Percentiles rank a stretch among this genome's conserved stretches.
These are phyloP conservation scores for Xyrauchen texanus DNA, from an alignment of 2,113 vertebrate genomes.

Conservation along the genomic window DNA sequence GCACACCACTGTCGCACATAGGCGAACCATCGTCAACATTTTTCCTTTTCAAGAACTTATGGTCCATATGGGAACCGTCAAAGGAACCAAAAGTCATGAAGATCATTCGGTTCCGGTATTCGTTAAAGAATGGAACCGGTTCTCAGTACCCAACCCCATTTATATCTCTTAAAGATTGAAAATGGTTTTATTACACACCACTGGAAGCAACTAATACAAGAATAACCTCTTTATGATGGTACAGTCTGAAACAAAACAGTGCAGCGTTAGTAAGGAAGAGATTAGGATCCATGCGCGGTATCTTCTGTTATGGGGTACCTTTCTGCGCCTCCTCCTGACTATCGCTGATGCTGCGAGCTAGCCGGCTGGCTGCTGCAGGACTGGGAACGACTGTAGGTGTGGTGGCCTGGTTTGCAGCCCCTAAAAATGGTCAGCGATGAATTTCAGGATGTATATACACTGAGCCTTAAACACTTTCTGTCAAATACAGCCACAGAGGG, in stretches of 20 bases:
- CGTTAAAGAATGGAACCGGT: too few relatives aligned
- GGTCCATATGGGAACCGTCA: too few relatives aligned
- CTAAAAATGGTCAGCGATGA: constrained; percentile 82
- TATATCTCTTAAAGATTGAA: too few relatives aligned
- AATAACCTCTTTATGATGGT: background rate
- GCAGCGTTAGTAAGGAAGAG: background rate
- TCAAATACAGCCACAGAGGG: background rate
- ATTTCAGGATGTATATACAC: constrained; percentile 56
- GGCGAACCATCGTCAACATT: too few relatives aligned
- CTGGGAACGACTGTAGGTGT: constrained; percentile 84
- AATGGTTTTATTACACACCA: background rate
- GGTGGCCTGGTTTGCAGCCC: constrained; percentile 81
- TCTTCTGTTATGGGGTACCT: constrained; percentile 77
- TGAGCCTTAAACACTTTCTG: background rate
- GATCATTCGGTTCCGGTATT: too few relatives aligned
- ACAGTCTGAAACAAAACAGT: background rate
- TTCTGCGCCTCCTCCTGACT: constrained; percentile 82
- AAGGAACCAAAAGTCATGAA: too few relatives aligned
- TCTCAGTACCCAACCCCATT: too few relatives aligned
- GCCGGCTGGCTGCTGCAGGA: constrained; percentile 84
- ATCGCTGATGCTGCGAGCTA: constrained; percentile 85
- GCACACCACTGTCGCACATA: too few relatives aligned
- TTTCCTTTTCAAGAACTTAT: too few relatives aligned
- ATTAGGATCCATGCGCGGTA: background rate
- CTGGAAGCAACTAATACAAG: background rate